Percentiles rank a stretch among this genome's conserved stretches.
Evolutionary conservation across 2,888 invertebrate species (phyloP).

Genomic region (Drosophila nr. fundita): DNA sequence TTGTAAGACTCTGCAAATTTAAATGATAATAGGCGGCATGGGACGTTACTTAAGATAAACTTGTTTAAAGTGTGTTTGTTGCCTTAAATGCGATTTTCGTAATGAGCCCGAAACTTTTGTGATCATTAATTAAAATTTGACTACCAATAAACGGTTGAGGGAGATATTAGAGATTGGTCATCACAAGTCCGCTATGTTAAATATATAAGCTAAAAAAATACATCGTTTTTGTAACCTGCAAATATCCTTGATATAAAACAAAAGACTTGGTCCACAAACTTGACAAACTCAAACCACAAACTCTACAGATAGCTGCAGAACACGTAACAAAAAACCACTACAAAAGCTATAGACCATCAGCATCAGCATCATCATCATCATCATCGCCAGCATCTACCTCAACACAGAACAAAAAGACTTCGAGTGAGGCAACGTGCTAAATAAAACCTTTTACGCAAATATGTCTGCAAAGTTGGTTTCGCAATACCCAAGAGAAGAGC

Average conservation of each 20-base stretch:
- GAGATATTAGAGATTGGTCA: background rate
- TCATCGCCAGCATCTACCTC: slow-evolving; percentile 17
- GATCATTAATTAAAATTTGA: slow-evolving; percentile 38
- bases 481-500: slow-evolving; percentile 50
- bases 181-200: background rate
- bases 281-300: slow-evolving; percentile 13
- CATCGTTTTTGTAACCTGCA: background rate
- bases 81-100: slow-evolving; percentile 40
- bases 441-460: slow-evolving; percentile 33
- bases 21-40: slow-evolving; percentile 61
- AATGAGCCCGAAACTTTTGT: slow-evolving; percentile 43
- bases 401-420: slow-evolving; percentile 52
- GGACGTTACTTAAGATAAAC: slow-evolving; percentile 26
- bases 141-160: slow-evolving; percentile 9
- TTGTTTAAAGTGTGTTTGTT: slow-evolving; percentile 22
- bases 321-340: slow-evolving; percentile 2
- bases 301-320: slow-evolving; percentile 11
- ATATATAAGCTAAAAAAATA: background rate
- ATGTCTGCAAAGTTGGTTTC: slow-evolving; percentile 47
- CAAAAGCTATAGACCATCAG: slow-evolving; percentile 19
- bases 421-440: slow-evolving; percentile 37
- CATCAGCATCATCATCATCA: slow-evolving; percentile 13
- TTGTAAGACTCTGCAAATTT: slow-evolving; percentile 60
- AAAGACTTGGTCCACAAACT: slow-evolving; percentile 54
- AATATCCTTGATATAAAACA: slow-evolving; percentile 3